Percentiles rank a stretch among this genome's conserved stretches.
Evolutionary conservation across 2,888 invertebrate species (phyloP).

Genomic region (Tupiocoris notatus): DNA sequence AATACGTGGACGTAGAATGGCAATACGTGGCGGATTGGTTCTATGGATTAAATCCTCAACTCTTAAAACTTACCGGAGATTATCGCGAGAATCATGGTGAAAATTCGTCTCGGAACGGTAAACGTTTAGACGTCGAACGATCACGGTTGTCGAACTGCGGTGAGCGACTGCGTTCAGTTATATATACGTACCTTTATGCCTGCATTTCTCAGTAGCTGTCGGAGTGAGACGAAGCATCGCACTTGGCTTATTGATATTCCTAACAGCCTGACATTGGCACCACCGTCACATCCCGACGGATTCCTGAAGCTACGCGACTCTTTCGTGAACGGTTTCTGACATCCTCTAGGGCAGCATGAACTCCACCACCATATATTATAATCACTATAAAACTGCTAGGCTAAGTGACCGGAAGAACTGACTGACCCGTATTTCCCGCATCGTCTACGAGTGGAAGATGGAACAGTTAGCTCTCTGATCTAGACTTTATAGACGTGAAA

Average conservation of each 20-base stretch:
- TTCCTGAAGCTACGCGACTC: background rate
- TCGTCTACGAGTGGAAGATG: no score
- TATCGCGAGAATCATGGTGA: conserved; percentile 1
- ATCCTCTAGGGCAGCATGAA: no score
- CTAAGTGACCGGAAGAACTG: no score
- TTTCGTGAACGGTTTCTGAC: background rate
- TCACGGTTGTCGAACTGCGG: no score
- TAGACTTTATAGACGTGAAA: no score
- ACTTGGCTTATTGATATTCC: background rate
- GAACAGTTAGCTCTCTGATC: no score
- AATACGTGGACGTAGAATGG: no score
- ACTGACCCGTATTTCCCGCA: no score
- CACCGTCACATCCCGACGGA: background rate
- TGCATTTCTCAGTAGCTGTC: background rate
- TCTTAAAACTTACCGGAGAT: conserved; percentile 2
- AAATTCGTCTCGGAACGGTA: background rate
- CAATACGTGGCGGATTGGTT: no score
- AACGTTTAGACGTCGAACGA: background rate
- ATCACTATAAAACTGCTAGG: no score
- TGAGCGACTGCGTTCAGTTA: background rate
- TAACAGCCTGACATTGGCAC: background rate
- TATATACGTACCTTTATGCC: background rate
- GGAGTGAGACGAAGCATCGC: background rate
- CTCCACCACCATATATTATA: no score
- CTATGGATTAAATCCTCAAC: no score